Conservation (phyloP, 2,113 vertebrate species). For the Pelvicachromis taeniatus region DNA sequence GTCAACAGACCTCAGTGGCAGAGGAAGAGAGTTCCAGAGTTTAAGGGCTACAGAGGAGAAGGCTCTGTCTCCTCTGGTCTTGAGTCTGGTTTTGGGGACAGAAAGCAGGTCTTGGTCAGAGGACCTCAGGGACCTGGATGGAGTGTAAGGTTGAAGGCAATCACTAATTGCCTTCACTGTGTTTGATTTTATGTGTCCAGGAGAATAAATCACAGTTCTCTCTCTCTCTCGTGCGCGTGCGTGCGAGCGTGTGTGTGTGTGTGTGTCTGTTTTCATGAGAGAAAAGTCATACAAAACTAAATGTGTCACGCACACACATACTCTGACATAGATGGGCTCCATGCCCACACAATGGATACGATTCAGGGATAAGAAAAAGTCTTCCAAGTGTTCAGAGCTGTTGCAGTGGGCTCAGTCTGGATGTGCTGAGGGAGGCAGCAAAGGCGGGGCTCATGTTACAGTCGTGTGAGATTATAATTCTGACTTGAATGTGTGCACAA, state of each 20-base stretch:
- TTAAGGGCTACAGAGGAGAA: no score
- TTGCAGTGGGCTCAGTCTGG: neutral
- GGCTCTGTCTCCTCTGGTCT: no score
- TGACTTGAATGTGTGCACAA: neutral
- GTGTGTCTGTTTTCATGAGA: no score
- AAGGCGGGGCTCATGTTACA: neutral
- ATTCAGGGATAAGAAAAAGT: neutral
- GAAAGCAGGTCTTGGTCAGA: no score
- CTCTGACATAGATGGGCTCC: constrained; percentile 8
- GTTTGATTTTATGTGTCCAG: neutral
- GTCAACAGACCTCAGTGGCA: no score
- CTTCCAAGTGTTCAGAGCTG: neutral
- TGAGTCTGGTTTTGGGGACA: no score
- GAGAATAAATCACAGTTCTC: neutral
- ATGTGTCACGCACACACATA: constrained; percentile 21
- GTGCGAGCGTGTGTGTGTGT: neutral
- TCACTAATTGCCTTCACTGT: no score
- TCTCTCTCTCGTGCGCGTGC: no score
- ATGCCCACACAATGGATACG: neutral
- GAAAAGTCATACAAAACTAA: neutral
- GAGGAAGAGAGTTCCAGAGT: no score
- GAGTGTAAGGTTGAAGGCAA: no score
- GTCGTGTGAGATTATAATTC: neutral
- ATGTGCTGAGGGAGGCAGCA: neutral
- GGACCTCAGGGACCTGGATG: no score